Conservation (phyloP, 2,113 vertebrate species). For the Aspidoscelis tigris region DNA sequence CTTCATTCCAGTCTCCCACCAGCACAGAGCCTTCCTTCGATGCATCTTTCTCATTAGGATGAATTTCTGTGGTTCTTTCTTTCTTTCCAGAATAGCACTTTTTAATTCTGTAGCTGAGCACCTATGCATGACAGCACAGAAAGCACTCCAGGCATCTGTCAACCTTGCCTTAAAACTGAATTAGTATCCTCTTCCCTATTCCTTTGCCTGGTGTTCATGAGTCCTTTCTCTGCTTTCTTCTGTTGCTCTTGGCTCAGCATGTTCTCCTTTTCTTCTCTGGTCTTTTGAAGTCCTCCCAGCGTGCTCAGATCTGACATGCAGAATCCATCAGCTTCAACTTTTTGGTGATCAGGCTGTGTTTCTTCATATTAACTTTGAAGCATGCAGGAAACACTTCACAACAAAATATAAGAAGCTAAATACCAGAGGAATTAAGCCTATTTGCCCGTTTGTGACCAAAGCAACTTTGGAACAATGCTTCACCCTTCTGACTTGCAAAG, state of each 20-base stretch:
- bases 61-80: neutral
- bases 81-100: slow-evolving; percentile 1
- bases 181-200: neutral
- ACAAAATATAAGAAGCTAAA: neutral
- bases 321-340: neutral
- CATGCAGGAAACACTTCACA: neutral
- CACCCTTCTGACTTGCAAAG: neutral
- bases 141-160: neutral
- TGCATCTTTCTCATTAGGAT: slow-evolving; percentile 3
- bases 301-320: neutral
- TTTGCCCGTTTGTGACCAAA: neutral
- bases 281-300: slow-evolving; percentile 15
- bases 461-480: neutral
- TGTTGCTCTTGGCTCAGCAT: neutral
- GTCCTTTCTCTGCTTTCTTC: neutral
- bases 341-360: neutral
- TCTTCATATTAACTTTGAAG: slow-evolving; percentile 1
- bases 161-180: slow-evolving; percentile 11
- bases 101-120: neutral
- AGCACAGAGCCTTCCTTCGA: neutral
- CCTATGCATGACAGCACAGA: neutral
- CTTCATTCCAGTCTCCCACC: neutral
- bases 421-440: neutral
- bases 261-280: neutral
- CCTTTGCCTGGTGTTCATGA: neutral